Conservation (phyloP, 2,888 invertebrate genomes). For the Aspidiotus rigidus region DNA sequence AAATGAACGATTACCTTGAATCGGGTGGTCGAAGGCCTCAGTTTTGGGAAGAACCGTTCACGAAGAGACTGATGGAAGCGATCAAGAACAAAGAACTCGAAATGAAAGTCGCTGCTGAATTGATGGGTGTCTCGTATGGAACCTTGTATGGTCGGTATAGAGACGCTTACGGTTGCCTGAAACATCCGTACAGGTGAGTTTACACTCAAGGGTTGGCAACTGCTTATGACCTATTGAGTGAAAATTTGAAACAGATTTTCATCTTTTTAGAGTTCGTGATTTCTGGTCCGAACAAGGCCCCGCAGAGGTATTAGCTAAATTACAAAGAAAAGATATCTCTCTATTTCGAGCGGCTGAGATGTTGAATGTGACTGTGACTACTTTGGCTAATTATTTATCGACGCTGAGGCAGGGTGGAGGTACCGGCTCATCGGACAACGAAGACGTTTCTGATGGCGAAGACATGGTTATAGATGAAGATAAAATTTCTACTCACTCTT, state of each 20-base stretch:
- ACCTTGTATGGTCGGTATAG: slow-evolving; percentile 81
- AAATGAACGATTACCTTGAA: slow-evolving; percentile 75
- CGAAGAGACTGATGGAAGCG: slow-evolving; percentile 78
- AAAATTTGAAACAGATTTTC: not conserved
- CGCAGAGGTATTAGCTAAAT: slow-evolving; percentile 59
- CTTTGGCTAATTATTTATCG: slow-evolving; percentile 60
- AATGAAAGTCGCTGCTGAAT: slow-evolving; percentile 86
- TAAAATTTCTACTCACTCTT: slow-evolving; percentile 27
- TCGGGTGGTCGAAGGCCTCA: slow-evolving; percentile 71
- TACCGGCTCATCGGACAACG: slow-evolving; percentile 39
- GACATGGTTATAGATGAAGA: slow-evolving; percentile 31
- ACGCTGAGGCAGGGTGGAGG: slow-evolving; percentile 45
- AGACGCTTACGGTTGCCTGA: slow-evolving; percentile 79
- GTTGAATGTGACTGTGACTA: slow-evolving; percentile 64
- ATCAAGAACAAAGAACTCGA: slow-evolving; percentile 82
- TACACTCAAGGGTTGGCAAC: not conserved
- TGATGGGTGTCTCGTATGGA: slow-evolving; percentile 82
- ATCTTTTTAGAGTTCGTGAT: slow-evolving; percentile 51
- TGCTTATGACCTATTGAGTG: too few species aligned
- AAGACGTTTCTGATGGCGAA: slow-evolving; percentile 35
- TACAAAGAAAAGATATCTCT: slow-evolving; percentile 63
- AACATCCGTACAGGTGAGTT: slow-evolving; percentile 66
- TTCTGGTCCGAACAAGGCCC: slow-evolving; percentile 72
- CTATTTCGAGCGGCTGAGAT: slow-evolving; percentile 64
- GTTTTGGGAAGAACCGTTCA: slow-evolving; percentile 88